Conservation (phyloP, 2,797 vertebrate genomes). For the Notoglanidium macrostoma region DNA sequence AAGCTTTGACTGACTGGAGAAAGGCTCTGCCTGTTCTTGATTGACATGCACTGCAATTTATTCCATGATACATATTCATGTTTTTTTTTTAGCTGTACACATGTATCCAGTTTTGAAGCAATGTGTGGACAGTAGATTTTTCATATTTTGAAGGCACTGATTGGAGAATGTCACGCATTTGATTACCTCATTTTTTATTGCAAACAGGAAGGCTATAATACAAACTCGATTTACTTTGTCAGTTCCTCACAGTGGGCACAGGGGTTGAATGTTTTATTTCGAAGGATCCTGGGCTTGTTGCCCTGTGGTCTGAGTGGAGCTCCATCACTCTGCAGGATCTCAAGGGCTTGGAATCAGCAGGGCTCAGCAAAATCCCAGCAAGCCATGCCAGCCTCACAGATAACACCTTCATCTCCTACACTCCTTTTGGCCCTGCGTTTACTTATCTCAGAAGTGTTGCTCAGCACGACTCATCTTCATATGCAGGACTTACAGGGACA, state of each 20-base stretch:
- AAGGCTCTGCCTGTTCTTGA: not conserved
- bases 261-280: conserved; percentile 24
- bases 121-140: not conserved
- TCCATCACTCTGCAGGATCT: conserved; percentile 34
- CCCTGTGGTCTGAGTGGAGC: conserved; percentile 14
- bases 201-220: conserved; percentile 28
- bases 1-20: not conserved
- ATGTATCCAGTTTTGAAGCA: conserved; percentile 10
- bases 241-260: conserved; percentile 13
- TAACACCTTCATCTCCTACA: conserved; percentile 47
- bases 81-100: not conserved
- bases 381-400: conserved; percentile 52
- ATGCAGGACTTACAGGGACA: conserved; percentile 37
- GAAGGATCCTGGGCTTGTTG: conserved; percentile 26
- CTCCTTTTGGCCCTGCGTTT: conserved; percentile 55
- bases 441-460: conserved; percentile 57
- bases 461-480: conserved; percentile 46
- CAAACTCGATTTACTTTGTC: conserved; percentile 22
- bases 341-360: conserved; percentile 39
- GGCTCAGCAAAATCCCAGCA: conserved; percentile 46
- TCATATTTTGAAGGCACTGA: conserved; percentile 5
- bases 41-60: not conserved
- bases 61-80: not conserved
- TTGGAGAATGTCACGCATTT: not conserved
- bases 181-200: conserved; percentile 24